phyloP scores from a whole-genome alignment of 2,888 invertebrate genomes.

The Dastarcus helophoroides region DNA sequence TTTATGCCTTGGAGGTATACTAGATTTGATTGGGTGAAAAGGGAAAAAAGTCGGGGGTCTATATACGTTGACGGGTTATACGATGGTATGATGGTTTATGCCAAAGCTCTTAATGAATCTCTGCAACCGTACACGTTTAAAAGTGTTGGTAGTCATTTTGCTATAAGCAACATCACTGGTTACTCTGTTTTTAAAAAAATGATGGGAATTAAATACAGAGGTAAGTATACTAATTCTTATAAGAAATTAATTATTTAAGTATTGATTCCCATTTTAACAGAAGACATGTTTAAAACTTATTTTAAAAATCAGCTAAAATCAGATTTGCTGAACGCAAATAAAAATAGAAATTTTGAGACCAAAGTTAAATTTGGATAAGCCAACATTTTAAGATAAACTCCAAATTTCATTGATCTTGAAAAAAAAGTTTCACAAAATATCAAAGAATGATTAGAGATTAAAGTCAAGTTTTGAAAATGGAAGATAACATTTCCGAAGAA shows the following conservation, averaged over 20 bases:
- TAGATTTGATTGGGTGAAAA: slow-evolving; percentile 59
- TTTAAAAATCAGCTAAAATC: no score
- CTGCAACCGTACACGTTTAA: slow-evolving; percentile 44
- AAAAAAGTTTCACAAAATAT: no score
- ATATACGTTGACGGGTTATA: slow-evolving; percentile 62
- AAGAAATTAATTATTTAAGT: background rate
- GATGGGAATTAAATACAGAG: slow-evolving; percentile 79
- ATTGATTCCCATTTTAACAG: no score
- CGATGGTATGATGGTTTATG: slow-evolving; percentile 90
- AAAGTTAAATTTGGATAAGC: no score
- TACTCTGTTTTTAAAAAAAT: slow-evolving; percentile 71
- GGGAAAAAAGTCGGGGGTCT: slow-evolving; percentile 48
- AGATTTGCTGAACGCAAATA: no score
- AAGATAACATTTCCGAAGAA: no score
- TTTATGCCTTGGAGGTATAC: slow-evolving; percentile 72
- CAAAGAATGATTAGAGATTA: no score
- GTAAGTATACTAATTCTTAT: slow-evolving; percentile 36
- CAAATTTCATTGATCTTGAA: no score
- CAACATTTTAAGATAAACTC: no score
- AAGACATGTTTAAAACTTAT: no score
- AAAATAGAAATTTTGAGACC: no score
- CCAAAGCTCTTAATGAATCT: slow-evolving; percentile 82
- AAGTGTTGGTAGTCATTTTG: slow-evolving; percentile 18
- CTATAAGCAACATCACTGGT: slow-evolving; percentile 55
- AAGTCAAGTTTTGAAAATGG: no score